Evolutionary conservation across 2,113 vertebrate genomes (phyloP).

Genomic region (Macaca nemestrina): DNA sequence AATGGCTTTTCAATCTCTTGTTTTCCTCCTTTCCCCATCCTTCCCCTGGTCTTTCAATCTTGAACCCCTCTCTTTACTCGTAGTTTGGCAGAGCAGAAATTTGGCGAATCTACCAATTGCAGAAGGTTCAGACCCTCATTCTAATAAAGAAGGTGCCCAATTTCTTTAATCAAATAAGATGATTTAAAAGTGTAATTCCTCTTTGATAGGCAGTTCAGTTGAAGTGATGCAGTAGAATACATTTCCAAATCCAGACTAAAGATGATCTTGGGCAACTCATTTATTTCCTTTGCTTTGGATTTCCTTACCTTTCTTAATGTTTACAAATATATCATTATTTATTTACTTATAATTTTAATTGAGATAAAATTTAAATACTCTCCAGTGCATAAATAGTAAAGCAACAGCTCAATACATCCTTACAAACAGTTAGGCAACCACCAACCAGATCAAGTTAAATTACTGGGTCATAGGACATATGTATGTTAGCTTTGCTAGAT

Average conservation of each 20-base stretch:
- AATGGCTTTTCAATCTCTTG: neutral
- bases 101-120: neutral
- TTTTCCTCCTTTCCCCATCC: neutral
- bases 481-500: neutral
- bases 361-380: neutral
- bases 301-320: neutral
- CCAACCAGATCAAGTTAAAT: neutral
- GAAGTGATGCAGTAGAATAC: neutral
- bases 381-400: neutral
- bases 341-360: constrained; percentile 22
- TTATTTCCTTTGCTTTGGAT: constrained; percentile 23
- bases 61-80: neutral
- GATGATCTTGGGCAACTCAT: neutral
- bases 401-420: neutral
- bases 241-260: constrained; percentile 28
- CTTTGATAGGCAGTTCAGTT: neutral
- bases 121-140: neutral
- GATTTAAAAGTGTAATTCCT: constrained; percentile 16
- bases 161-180: constrained; percentile 35
- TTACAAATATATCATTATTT: neutral
- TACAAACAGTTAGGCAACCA: neutral
- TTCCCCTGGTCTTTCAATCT: neutral
- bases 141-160: neutral
- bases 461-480: neutral
- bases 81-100: neutral